Conservation (phyloP, 2,888 invertebrate species). For the Ceriagrion tenellum region DNA sequence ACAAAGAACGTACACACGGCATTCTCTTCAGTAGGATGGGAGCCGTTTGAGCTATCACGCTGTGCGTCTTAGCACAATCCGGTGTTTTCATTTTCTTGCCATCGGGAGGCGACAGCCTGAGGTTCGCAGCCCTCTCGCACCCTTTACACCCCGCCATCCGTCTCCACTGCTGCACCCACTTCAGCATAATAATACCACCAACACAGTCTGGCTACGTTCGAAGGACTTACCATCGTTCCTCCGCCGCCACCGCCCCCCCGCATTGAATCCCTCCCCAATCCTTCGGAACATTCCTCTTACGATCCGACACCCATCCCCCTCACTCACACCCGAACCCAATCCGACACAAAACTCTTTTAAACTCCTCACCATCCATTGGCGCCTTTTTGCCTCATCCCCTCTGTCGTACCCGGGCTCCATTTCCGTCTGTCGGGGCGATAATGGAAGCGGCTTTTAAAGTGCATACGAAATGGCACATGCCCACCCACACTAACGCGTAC, state of each 20-base stretch:
- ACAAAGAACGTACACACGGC: too few species aligned
- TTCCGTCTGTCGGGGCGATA: slow-evolving; percentile 41
- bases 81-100: too few species aligned
- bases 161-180: neutral
- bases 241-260: too few species aligned
- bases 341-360: neutral
- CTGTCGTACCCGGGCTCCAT: neutral
- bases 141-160: neutral
- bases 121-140: neutral
- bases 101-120: neutral
- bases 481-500: neutral
- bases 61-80: too few species aligned
- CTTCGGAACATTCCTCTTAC: neutral
- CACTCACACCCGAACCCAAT: neutral
- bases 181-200: too few species aligned
- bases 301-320: neutral
- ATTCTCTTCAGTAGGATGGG: too few species aligned
- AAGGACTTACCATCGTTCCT: neutral
- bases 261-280: neutral
- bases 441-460: slow-evolving; percentile 40
- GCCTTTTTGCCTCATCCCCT: neutral
- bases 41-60: too few species aligned
- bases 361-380: neutral
- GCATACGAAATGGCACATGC: neutral
- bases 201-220: too few species aligned